A percentile compares a stretch with the other conserved stretches of the same genome.
Conservation (phyloP, 2,888 invertebrate genomes). For the Trilocha varians region DNA sequence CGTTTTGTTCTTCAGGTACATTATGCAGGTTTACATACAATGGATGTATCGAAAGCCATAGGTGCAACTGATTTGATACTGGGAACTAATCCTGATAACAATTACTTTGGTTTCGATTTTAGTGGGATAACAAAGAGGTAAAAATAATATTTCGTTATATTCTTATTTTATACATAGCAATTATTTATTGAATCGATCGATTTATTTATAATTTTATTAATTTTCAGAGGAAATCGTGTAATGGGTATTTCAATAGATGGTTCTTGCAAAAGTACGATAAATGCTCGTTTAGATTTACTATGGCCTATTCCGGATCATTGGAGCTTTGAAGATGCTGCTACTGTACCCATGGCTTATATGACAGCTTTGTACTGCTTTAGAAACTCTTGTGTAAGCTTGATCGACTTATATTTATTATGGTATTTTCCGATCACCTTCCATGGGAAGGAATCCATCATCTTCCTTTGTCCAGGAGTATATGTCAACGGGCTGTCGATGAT, state of each 20-base stretch:
- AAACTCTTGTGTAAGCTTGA: slow-evolving; percentile 13
- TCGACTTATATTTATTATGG: not conserved
- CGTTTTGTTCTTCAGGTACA: slow-evolving; percentile 18
- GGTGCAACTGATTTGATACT: slow-evolving; percentile 9
- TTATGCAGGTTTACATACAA: slow-evolving; percentile 20
- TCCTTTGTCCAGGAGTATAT: no score
- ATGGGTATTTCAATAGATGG: slow-evolving; percentile 74
- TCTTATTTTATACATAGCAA: not conserved
- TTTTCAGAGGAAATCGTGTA: slow-evolving; percentile 61
- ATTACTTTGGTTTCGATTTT: slow-evolving; percentile 31
- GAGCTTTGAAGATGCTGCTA: slow-evolving; percentile 81
- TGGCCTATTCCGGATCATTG: slow-evolving; percentile 81
- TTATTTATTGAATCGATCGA: no score
- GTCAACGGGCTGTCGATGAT: no score
- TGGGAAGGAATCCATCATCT: no score
- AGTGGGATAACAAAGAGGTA: slow-evolving; percentile 33
- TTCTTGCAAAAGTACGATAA: slow-evolving; percentile 68
- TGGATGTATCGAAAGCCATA: slow-evolving; percentile 18
- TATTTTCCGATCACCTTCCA: no score
- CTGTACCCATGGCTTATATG: slow-evolving; percentile 81
- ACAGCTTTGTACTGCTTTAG: slow-evolving; percentile 56
- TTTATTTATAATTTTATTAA: no score
- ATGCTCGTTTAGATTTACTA: slow-evolving; percentile 48
- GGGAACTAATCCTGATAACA: not conserved
- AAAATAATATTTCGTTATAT: not conserved